Conservation (phyloP, 2,113 vertebrate species). For the Semnopithecus entellus region DNA sequence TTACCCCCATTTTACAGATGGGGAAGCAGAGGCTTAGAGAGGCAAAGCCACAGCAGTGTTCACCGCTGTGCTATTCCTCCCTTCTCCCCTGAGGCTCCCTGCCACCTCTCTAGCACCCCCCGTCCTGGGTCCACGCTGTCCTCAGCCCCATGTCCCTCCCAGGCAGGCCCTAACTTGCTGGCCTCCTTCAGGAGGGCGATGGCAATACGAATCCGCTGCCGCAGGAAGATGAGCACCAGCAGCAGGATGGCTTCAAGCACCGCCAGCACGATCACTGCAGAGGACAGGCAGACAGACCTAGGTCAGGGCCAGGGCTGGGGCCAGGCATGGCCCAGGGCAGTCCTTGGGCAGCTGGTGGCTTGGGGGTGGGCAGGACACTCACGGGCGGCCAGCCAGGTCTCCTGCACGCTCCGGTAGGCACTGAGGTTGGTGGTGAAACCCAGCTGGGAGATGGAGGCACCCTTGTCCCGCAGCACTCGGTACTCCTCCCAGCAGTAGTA, state of each 20-base stretch:
- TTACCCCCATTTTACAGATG: not conserved
- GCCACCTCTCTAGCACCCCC: not conserved
- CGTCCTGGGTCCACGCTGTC: rapidly evolving
- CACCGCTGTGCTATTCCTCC: not conserved
- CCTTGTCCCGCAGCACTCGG: slow-evolving; percentile 64
- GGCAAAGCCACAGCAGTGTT: not conserved
- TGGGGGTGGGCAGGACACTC: slow-evolving; percentile 63
- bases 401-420: slow-evolving; percentile 87
- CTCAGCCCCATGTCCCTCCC: not conserved
- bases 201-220: slow-evolving; percentile 90
- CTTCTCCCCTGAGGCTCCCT: not conserved
- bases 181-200: slow-evolving; percentile 92
- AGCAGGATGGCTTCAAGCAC: slow-evolving; percentile 88
- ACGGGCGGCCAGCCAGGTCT: slow-evolving; percentile 94
- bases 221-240: slow-evolving; percentile 89
- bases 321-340: rapidly evolving
- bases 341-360: not conserved
- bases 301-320: not conserved
- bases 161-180: slow-evolving; percentile 86
- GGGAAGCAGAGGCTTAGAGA: not conserved
- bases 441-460: slow-evolving; percentile 80
- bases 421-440: slow-evolving; percentile 89
- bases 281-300: not conserved
- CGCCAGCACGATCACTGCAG: slow-evolving; percentile 85
- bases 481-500: slow-evolving; percentile 93